A percentile compares a stretch with the other conserved stretches of the same genome.
Evolutionary conservation across 2,888 invertebrate species (phyloP).

Genomic region (Cryptocephalus moraei): DNA sequence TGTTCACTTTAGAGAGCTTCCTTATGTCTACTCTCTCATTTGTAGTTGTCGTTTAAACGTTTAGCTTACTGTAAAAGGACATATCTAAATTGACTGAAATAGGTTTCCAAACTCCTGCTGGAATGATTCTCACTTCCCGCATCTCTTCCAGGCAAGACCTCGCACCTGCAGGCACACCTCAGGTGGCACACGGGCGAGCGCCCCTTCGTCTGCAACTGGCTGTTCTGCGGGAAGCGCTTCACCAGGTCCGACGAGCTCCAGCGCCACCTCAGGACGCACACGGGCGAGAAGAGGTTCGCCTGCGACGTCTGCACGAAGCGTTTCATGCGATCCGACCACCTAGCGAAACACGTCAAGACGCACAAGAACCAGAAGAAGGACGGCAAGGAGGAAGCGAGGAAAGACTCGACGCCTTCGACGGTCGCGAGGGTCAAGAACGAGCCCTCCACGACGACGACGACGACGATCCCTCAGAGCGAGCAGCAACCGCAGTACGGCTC

Average conservation of each 20-base stretch:
- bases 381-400: neutral
- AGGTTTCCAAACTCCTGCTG: no score
- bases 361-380: slow-evolving; percentile 49
- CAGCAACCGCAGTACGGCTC: slow-evolving; percentile 12
- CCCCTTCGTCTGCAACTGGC: slow-evolving; percentile 82
- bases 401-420: neutral
- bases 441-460: slow-evolving; percentile 3
- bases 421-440: neutral
- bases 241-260: slow-evolving; percentile 88
- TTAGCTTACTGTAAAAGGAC: no score
- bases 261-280: slow-evolving; percentile 79
- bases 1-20: no score
- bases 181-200: slow-evolving; percentile 90
- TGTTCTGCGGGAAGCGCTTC: slow-evolving; percentile 83
- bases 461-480: slow-evolving; percentile 3
- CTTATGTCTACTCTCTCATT: no score
- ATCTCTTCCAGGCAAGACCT: slow-evolving; percentile 53
- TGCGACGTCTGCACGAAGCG: slow-evolving; percentile 81
- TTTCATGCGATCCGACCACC: slow-evolving; percentile 87
- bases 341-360: slow-evolving; percentile 88
- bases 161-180: slow-evolving; percentile 55
- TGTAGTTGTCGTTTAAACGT: no score
- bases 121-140: no score
- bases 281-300: slow-evolving; percentile 80
- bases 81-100: no score